Percentiles rank a stretch among this genome's conserved stretches.
phyloP scores from a whole-genome alignment of 2,797 vertebrate genomes.

The Hippopotamyrus pictus region DNA sequence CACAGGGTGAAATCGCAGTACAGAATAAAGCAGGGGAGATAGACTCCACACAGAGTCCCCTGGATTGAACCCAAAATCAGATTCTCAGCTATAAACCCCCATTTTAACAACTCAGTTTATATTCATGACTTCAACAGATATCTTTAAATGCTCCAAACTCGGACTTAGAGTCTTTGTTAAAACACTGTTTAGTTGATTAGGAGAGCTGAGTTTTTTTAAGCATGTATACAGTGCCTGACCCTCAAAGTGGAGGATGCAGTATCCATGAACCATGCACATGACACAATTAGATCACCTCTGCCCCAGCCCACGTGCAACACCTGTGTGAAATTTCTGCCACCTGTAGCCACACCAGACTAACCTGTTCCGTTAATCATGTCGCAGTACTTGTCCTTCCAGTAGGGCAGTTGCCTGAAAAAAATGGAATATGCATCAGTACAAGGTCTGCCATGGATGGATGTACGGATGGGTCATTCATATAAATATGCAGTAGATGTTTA shows the following conservation, averaged over 20 bases:
- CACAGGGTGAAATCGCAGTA: neutral
- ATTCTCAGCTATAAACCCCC: neutral
- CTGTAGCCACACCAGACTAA: slow-evolving; percentile 42
- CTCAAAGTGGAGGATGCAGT: neutral
- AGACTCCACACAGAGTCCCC: neutral
- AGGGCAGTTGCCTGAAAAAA: slow-evolving; percentile 50
- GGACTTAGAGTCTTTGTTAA: neutral
- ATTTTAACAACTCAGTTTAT: neutral
- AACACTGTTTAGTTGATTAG: neutral
- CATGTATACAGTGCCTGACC: neutral
- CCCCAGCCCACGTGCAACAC: neutral
- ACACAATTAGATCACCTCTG: neutral
- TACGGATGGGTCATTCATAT: neutral
- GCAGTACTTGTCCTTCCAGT: slow-evolving; percentile 72
- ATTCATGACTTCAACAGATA: neutral
- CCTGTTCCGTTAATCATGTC: slow-evolving; percentile 92
- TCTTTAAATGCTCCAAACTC: neutral
- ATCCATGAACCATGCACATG: neutral
- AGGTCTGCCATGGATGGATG: neutral
- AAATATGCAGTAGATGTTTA: neutral
- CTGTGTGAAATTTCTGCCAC: neutral
- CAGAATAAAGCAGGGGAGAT: neutral
- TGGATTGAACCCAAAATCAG: neutral
- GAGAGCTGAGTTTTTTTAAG: neutral
- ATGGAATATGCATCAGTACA: neutral